Conservation (phyloP, 1,140 invertebrate genomes). For the Saccostrea cuccullata region DNA sequence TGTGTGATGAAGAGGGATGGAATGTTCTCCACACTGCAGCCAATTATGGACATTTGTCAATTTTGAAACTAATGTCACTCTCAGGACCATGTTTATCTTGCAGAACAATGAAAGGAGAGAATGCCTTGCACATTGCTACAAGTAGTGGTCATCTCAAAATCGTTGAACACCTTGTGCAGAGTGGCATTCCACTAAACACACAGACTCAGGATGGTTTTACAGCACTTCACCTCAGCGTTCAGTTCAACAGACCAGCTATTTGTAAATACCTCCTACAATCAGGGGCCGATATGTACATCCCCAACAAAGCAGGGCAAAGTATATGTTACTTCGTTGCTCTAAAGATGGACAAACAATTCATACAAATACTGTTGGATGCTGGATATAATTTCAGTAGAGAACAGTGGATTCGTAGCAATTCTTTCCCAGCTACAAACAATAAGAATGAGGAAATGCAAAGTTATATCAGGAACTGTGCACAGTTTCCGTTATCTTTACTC, state of each 20-base stretch:
- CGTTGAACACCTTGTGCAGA: slow-evolving; percentile 59
- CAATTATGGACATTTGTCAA: slow-evolving; percentile 69
- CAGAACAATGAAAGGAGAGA: slow-evolving; percentile 67
- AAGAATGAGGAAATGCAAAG: not conserved
- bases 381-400: slow-evolving; percentile 64
- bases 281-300: slow-evolving; percentile 64
- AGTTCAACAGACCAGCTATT: slow-evolving; percentile 65
- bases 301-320: slow-evolving; percentile 51
- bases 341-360: slow-evolving; percentile 52
- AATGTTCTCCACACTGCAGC: slow-evolving; percentile 71
- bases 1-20: slow-evolving; percentile 70
- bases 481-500: not conserved
- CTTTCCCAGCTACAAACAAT: slow-evolving; percentile 50
- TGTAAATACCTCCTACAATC: slow-evolving; percentile 65
- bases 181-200: slow-evolving; percentile 59
- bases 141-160: slow-evolving; percentile 66
- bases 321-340: slow-evolving; percentile 66
- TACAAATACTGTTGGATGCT: slow-evolving; percentile 59
- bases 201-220: slow-evolving; percentile 70
- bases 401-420: slow-evolving; percentile 54
- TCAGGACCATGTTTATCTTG: slow-evolving; percentile 61
- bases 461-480: not conserved
- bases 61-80: slow-evolving; percentile 63
- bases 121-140: slow-evolving; percentile 68
- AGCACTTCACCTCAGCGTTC: slow-evolving; percentile 69